phyloP scores from a whole-genome alignment of 2,113 vertebrate genomes.

The Lophochroa leadbeateri region DNA sequence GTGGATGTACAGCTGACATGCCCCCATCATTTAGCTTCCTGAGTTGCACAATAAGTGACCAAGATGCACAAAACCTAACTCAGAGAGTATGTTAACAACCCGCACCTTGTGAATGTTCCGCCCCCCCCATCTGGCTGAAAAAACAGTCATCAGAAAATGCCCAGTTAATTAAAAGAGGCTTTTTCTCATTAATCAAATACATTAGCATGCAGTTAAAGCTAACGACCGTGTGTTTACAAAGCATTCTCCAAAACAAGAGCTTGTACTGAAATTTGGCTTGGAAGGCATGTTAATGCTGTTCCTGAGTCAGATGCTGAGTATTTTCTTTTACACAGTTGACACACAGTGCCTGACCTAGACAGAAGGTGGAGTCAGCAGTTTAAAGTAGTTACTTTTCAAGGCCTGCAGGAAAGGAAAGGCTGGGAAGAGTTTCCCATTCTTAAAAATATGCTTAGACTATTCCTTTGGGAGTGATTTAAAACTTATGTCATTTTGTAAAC shows the following conservation, averaged over 20 bases:
- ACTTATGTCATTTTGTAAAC: conserved; percentile 51
- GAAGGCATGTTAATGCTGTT: not conserved
- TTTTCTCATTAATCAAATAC: not conserved
- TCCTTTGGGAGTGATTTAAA: conserved; percentile 53
- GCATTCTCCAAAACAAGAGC: not conserved
- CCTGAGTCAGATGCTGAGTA: not conserved
- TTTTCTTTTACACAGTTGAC: not conserved
- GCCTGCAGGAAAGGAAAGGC: not conserved
- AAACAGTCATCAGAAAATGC: not conserved
- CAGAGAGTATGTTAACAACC: not conserved
- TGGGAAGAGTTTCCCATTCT: conserved; percentile 61
- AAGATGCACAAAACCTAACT: not conserved
- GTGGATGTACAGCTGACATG: not conserved
- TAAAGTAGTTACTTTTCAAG: not conserved
- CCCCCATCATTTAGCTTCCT: not conserved
- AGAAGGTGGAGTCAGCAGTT: conserved; percentile 23
- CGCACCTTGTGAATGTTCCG: not conserved
- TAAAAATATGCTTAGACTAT: conserved; percentile 51
- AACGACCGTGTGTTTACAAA: not conserved
- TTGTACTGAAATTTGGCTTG: not conserved
- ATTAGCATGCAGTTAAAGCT: not conserved
- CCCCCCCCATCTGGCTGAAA: not conserved
- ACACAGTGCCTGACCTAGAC: not conserved
- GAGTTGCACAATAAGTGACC: not conserved
- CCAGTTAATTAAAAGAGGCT: not conserved